Conservation (phyloP, 1,140 invertebrate species). For the Hylaeus anthracinus region DNA sequence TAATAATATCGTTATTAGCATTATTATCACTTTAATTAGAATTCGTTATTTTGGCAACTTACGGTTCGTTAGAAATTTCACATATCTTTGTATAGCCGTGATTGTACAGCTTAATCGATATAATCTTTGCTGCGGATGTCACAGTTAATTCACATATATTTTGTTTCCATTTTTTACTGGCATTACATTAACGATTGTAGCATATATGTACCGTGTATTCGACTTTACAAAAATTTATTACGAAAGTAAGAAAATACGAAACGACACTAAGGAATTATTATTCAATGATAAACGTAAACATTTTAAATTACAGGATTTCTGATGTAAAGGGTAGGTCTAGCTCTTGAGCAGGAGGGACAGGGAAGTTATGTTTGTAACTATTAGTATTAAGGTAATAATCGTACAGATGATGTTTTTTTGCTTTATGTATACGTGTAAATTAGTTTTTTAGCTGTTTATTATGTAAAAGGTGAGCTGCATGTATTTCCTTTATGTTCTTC, state of each 20-base stretch:
- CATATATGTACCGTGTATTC: conserved; percentile 61
- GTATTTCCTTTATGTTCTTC: conserved; percentile 71
- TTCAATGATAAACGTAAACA: conserved; percentile 75
- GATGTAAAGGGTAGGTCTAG: conserved; percentile 48
- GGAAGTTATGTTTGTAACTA: conserved; percentile 78
- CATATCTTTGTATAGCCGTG: conserved; percentile 55
- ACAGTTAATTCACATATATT: conserved; percentile 73
- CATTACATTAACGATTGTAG: conserved; percentile 71
- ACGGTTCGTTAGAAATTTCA: conserved; percentile 76
- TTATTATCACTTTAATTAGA: conserved; percentile 73
- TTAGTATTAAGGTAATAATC: conserved; percentile 79
- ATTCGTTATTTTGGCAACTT: conserved; percentile 79
- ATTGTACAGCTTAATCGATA: conserved; percentile 47
- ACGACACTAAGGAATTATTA: conserved; percentile 77
- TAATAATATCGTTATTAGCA: conserved; percentile 60
- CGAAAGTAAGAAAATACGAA: conserved; percentile 82
- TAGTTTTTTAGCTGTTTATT: conserved; percentile 78
- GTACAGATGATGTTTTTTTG: conserved; percentile 78
- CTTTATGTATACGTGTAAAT: conserved; percentile 78
- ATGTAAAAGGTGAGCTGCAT: conserved; percentile 78
- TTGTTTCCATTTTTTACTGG: conserved; percentile 61
- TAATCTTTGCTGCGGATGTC: conserved; percentile 35
- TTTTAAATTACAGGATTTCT: conserved; percentile 71
- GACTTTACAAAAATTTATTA: conserved; percentile 80
- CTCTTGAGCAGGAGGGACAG: conserved; percentile 62